Percentiles rank a stretch among this genome's conserved stretches.
phyloP scores from a whole-genome alignment of 2,113 vertebrate species.

The Peucedramus taeniatus region DNA sequence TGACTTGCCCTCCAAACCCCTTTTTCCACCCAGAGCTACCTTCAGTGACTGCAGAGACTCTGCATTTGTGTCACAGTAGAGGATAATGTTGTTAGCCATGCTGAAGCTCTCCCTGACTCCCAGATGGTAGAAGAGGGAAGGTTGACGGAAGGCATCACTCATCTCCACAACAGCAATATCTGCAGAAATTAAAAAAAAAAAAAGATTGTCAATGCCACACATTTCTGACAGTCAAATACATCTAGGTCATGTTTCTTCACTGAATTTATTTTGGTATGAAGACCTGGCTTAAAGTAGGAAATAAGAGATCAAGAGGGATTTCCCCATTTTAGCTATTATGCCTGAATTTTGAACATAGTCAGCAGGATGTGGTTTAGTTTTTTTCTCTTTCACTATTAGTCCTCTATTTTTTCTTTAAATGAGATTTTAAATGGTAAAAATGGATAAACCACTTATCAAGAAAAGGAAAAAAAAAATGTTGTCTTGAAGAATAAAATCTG shows the following conservation, averaged over 20 bases:
- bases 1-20: not conserved
- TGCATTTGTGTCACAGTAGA: conserved; percentile 92
- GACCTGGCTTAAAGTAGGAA: not conserved
- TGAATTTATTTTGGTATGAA: not conserved
- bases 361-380: conserved; percentile 6
- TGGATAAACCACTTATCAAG: not conserved
- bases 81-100: conserved; percentile 98
- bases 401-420: not conserved
- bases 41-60: conserved; percentile 94
- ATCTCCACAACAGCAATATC: conserved; percentile 98
- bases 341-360: not conserved
- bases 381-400: not conserved
- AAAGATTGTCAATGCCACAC: not conserved
- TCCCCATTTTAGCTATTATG: not conserved
- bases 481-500: not conserved
- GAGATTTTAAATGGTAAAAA: not conserved
- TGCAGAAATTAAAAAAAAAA: conserved; percentile 60
- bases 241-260: not conserved
- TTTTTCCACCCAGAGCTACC: conserved; percentile 69
- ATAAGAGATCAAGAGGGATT: conserved; percentile 14
- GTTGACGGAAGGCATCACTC: conserved; percentile 97
- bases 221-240: not conserved
- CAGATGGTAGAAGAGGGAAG: conserved; percentile 95
- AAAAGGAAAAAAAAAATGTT: not conserved
- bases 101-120: conserved; percentile 98